phyloP scores from a whole-genome alignment of 1,140 invertebrate genomes.

The Oreohelix idahoensis region DNA sequence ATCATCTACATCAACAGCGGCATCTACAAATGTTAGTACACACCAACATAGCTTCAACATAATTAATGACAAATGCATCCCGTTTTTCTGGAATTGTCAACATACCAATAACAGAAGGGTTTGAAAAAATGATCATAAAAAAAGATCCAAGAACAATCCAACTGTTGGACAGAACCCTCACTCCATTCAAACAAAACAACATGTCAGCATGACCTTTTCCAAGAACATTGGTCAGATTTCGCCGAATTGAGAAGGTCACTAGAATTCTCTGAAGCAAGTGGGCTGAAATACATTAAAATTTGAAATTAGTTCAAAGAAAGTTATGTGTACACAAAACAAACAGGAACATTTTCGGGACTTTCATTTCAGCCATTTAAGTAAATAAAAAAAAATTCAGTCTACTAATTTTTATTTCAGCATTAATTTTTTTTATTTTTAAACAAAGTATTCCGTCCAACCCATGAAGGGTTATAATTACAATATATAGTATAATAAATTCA shows the following conservation, averaged over 20 bases:
- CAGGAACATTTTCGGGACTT: background rate
- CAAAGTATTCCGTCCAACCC: too few species aligned
- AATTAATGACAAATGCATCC: too few species aligned
- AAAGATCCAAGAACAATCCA: constrained; percentile 53
- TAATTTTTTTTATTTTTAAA: too few species aligned
- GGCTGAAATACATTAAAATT: background rate
- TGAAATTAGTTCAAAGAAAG: too few species aligned
- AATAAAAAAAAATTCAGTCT: background rate
- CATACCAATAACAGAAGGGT: constrained; percentile 47
- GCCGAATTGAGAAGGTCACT: constrained; percentile 39
- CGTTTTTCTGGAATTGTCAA: background rate
- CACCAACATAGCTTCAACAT: too few species aligned
- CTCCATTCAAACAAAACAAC: constrained; percentile 52
- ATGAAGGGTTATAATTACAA: too few species aligned
- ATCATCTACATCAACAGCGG: too few species aligned
- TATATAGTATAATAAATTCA: too few species aligned
- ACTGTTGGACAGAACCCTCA: constrained; percentile 47
- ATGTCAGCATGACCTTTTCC: constrained; percentile 43
- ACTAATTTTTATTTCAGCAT: background rate
- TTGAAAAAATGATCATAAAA: constrained; percentile 30
- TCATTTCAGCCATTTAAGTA: background rate
- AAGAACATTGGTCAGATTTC: constrained; percentile 37
- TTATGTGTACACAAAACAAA: too few species aligned
- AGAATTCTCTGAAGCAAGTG: constrained; percentile 6
- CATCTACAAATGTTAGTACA: too few species aligned